Base-by-base conservation (phyloP, 2,888 invertebrate genomes). In the Amphipyra tragopoginis region DNA sequence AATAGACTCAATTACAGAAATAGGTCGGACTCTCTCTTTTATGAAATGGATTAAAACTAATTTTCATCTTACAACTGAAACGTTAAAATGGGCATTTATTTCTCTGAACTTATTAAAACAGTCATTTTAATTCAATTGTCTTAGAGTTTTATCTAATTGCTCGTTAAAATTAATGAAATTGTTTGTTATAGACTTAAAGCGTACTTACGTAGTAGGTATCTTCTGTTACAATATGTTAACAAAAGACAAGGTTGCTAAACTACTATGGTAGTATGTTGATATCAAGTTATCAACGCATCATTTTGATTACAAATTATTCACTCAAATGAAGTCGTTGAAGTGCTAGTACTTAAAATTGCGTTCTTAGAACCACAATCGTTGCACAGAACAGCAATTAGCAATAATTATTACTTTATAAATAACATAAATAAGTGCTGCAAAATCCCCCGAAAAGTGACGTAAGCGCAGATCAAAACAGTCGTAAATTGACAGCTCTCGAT, bases 401-500 rank as follows among this genome's bases (percentile, higher is more conserved):
- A 47, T 53, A 44, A 60, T 47, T 49, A 65, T 62, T 39, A 39
- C 42, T 54, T 51, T 53, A 51, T 48, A 61, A 42, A 39, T 45
- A 42, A 56, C 10, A 38, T 51, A 45, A 69, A 69, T 75, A 67
- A 29, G 54, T 75, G 60, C 58, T 64, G 71, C 75, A 78, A 77
- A 80, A 74, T 72, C 29, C 5, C 21, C 21, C 21, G 21, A 64
- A 48, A 55, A 62, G 45, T 75, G 61, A 72, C 67, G 56, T 62
- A 79, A 81, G 73, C 71, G 80, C 74, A 79, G 14, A 48, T 74
- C 82, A 78, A 80, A 77, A 79, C 72, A 72, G 72, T 67, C 78
- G 77, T 85, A 83, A 85, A 86, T 79, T 80, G 79, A 62, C 70
- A 67, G 63, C 61, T 75, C 54, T 67, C 63, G 61, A 63, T 68